Evolutionary conservation across 2,888 invertebrate species (phyloP), one percentile per base, ranked within the genome.

Genomic region (Dyspetes luteomarginatus): DNA sequence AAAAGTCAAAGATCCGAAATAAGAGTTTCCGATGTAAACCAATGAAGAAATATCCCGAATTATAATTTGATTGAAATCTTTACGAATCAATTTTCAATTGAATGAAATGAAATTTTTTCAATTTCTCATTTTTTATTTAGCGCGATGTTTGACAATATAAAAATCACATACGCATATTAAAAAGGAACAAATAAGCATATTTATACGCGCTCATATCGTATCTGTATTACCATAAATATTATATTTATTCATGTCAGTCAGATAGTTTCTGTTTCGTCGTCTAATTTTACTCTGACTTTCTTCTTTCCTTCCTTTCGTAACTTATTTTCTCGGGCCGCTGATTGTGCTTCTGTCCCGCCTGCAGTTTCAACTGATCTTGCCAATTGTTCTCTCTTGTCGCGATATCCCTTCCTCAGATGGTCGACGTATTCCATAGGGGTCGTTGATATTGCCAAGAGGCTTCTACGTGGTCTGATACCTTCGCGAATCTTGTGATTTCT

Each of bases 341-440:
- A 22, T 28, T 9, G 4, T 60, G 19, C n/a, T 0, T 68, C 41
- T 7, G 41, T 19, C 17, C 17, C 17, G 0, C 4, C 12, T 0
- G 12, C 7, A 0, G 24, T 19, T 64, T 24, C 24, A 0, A n/a
- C 62, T 17, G 50, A 24, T 45, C 17, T 30, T 4, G 74, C 74
- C 74, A 65, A 22, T 30, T 45, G 55, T 67, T 78, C 74, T 9
- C 77, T 69, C 28, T 45, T 52, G 1, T 79, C 60, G 7, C 75
- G 71, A 41, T 82, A 75, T 0, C 81, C 60, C 41, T 55, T 36
- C 60, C 76, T 52, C 28, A 71, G 15, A 30, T 41, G 64, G 30
- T 81, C 73, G n/a, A 77, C 72, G 65, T 81, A 81, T 26, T 77
- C 81, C 64, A 73, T 43, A 19, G 77, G 81, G 17, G 72, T 64